phyloP scores from a whole-genome alignment of 2,113 vertebrate species.

The Oenanthe oenanthe region DNA sequence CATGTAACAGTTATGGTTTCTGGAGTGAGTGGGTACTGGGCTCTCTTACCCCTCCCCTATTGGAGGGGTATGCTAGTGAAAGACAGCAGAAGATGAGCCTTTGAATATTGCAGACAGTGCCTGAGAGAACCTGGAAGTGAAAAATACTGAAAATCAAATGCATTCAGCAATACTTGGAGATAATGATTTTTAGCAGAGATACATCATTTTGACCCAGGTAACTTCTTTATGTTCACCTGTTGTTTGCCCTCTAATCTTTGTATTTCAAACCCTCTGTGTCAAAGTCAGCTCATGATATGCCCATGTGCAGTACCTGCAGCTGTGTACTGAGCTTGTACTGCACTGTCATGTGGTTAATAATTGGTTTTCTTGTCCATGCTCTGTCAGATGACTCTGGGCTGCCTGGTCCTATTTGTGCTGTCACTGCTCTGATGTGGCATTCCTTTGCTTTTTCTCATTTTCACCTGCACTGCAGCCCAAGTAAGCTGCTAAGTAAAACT shows the following conservation, averaged over 20 bases:
- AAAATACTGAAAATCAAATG: background rate
- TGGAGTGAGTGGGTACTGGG: background rate
- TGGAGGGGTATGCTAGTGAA: background rate
- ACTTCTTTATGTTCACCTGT: background rate
- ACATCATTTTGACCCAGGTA: background rate
- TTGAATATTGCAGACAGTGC: background rate
- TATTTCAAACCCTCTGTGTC: background rate
- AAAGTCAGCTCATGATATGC: accelerated
- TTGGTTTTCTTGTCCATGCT: background rate
- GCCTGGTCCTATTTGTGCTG: background rate
- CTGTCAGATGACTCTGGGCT: background rate
- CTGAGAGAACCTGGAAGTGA: background rate
- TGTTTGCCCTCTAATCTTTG: background rate
- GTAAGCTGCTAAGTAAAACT: background rate
- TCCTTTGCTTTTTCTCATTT: conserved; percentile 56
- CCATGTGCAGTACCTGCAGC: background rate
- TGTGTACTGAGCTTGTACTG: background rate
- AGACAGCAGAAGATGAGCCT: background rate
- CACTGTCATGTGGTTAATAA: background rate
- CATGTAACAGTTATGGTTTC: background rate
- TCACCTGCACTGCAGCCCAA: background rate
- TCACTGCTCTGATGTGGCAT: background rate
- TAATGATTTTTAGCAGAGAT: background rate
- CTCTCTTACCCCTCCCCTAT: background rate
- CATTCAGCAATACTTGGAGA: background rate